Evolutionary conservation across 2,888 invertebrate species (phyloP), one percentile per base, ranked within the genome.

Genomic region (Conchocele bisecta): DNA sequence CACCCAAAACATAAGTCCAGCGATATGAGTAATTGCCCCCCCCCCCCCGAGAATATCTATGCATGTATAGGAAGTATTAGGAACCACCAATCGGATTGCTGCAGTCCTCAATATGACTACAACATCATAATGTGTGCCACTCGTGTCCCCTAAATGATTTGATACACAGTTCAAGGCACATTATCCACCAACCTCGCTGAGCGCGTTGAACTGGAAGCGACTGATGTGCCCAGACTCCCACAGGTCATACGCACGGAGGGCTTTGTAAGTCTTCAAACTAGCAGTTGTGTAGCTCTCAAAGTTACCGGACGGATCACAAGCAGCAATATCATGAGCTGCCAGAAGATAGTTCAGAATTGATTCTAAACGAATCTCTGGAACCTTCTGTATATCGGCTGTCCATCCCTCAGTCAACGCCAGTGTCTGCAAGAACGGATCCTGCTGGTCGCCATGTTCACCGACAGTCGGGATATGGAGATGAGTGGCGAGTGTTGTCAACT

Each of bases 101-200:
- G 13, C n/a, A 11, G 26, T 29, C 22, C 33, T 60, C 7, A 60
- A 26, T 9, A 60, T 29, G 11, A 60, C 60, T 17, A 48, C 33
- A 24, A 53, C 53, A 17, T 28, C 24, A 37, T 66, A 57, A 39
- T 65, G 65, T 22, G 65, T 65, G 9, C 65, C 65, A 56, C 46
- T 44, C 20, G 65, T 57, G 50, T 57, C 65, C 7, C 46, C 42
- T 13, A 56, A 64, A n/a, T 44, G 54, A 44, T 64, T 64, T 17
- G 64, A 42, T 1, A 31, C 13, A 29, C 64, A 54, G 17, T 13
- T 54, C n/a, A 64, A 17, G 7, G 64, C 54, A 42, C 54, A 54
- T 20, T 17, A 56, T 24, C 35, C 35, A 28, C 35, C 26, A 5
- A 64, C 35, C 2, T 31, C 44, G 1, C 11, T 42, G 13, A 64